Conservation (phyloP, 2,113 vertebrate genomes). For the Pseudois nayaur region DNA sequence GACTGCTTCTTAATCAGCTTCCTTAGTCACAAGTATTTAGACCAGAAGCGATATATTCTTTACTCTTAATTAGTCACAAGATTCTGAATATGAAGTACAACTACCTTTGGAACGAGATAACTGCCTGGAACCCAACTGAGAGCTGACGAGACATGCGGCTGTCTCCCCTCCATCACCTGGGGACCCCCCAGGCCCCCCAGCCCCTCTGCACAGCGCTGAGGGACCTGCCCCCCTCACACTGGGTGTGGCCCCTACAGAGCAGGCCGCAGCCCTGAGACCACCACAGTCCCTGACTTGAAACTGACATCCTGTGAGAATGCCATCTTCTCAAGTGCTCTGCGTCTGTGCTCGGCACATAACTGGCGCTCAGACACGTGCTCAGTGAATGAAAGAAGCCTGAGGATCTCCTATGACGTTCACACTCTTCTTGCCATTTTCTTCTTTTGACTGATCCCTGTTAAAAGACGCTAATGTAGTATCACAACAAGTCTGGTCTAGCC, state of each 20-base stretch:
- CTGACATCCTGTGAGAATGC: background rate
- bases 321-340: background rate
- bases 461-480: background rate
- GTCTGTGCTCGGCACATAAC: background rate
- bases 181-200: rapidly evolving
- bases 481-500: background rate
- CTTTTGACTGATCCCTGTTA: background rate
- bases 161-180: background rate
- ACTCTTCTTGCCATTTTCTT: background rate
- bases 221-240: rapidly evolving
- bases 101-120: background rate
- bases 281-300: background rate
- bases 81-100: background rate
- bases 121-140: background rate
- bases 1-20: background rate
- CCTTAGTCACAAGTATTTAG: background rate
- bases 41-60: background rate
- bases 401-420: rapidly evolving
- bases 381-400: background rate
- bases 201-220: background rate
- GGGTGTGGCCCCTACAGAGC: background rate
- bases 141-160: background rate
- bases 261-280: background rate
- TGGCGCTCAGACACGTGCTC: background rate
- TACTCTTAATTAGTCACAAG: background rate